Evolutionary conservation across 1,140 invertebrate genomes (phyloP).

Genomic region (Heliothis subflexa): DNA sequence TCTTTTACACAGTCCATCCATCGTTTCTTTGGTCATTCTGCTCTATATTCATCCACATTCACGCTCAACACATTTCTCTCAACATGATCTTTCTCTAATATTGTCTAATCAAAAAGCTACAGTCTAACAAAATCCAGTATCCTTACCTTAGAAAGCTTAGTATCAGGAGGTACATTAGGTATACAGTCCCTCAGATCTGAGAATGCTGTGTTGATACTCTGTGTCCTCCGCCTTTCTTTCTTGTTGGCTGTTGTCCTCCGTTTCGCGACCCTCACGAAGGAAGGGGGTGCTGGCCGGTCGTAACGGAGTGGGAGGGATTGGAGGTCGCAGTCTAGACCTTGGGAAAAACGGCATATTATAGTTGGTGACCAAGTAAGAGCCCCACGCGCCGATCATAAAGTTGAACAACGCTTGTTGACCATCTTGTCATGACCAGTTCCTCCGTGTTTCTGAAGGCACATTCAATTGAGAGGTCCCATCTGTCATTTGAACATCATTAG

Average conservation of each 20-base stretch:
- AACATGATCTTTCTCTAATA: too few species aligned
- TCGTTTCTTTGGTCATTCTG: too few species aligned
- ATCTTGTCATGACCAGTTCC: too few species aligned
- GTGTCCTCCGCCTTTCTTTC: conserved; percentile 96
- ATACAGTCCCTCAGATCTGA: conserved; percentile 96
- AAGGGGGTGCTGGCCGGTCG: conserved; percentile 71
- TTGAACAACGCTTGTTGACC: too few species aligned
- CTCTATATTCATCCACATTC: too few species aligned
- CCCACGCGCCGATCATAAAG: too few species aligned
- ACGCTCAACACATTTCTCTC: too few species aligned
- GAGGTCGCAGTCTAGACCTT: conserved; percentile 77
- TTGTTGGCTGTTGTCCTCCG: conserved; percentile 95
- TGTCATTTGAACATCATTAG: too few species aligned
- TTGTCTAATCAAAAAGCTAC: not conserved
- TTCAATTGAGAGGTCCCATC: too few species aligned
- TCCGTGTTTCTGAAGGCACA: too few species aligned
- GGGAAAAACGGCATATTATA: not conserved
- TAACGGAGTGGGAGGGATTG: conserved; percentile 69
- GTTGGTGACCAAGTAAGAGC: too few species aligned
- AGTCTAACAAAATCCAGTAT: not conserved
- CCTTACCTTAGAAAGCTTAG: conserved; percentile 94
- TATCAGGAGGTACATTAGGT: conserved; percentile 97
- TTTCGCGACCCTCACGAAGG: conserved; percentile 89
- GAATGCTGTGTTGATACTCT: conserved; percentile 98
- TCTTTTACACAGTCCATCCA: too few species aligned